phyloP scores from a whole-genome alignment of 23 tunicate genomes.

The Trididemnum miniatum region DNA sequence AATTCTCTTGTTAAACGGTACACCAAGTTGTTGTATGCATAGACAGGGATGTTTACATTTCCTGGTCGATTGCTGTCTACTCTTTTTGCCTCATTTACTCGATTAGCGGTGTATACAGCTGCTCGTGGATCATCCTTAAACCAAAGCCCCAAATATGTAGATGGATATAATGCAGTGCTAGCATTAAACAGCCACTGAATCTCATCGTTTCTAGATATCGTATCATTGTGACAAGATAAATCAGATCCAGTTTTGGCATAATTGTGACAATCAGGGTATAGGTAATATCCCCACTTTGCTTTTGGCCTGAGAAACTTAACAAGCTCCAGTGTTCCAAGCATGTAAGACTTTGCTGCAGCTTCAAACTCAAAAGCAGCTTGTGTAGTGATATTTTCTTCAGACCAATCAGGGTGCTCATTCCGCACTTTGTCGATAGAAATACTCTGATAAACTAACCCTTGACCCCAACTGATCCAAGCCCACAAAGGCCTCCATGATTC shows the following conservation, averaged over 20 bases:
- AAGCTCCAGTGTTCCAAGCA: constrained; percentile 64
- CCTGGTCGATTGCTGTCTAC: constrained; percentile 57
- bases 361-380: constrained; percentile 80
- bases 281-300: constrained; percentile 94
- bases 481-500: constrained; percentile 90
- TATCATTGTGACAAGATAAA: constrained; percentile 41
- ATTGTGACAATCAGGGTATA: constrained; percentile 87
- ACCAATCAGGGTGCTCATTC: constrained; percentile 72
- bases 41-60: constrained; percentile 53
- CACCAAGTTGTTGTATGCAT: constrained; percentile 70
- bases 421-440: constrained; percentile 62
- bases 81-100: constrained; percentile 69
- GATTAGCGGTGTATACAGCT: constrained; percentile 44
- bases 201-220: constrained; percentile 44
- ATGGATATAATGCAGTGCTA: constrained; percentile 86
- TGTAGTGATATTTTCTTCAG: constrained; percentile 13
- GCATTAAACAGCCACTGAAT: constrained; percentile 86
- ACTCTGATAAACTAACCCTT: constrained; percentile 54
- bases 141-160: constrained; percentile 83
- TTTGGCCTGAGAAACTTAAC: constrained; percentile 66
- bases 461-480: constrained; percentile 71
- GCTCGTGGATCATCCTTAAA: constrained; percentile 50
- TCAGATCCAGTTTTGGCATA: constrained; percentile 67
- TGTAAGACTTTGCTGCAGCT: constrained; percentile 51
- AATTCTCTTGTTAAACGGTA: constrained; percentile 66